These are phyloP conservation scores for Xylota sylvarum DNA, from an alignment of 2,888 invertebrate species.

Conservation along the genomic window DNA sequence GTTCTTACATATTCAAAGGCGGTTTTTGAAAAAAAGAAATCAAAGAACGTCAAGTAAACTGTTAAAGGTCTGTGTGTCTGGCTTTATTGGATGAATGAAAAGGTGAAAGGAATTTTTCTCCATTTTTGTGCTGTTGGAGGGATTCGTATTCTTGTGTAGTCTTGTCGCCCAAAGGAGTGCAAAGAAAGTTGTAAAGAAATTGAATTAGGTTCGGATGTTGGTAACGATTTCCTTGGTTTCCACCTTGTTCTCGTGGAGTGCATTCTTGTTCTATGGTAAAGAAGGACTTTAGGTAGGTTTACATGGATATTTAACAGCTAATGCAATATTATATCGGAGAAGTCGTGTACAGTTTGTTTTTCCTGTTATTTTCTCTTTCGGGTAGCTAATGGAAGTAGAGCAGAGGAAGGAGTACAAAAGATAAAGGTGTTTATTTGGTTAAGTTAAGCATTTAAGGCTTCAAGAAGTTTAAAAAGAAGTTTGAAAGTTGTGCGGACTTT, in stretches of 20 bases:
- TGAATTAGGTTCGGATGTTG: slow-evolving; percentile 69
- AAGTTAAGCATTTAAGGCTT: background rate
- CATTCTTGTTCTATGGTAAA: slow-evolving; percentile 9
- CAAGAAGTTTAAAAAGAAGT: background rate
- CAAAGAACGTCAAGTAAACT: slow-evolving; percentile 63
- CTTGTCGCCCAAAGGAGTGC: slow-evolving; percentile 22
- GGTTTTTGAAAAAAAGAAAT: slow-evolving; percentile 17
- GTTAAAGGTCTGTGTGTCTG: slow-evolving; percentile 63
- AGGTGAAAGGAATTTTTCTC: slow-evolving; percentile 44
- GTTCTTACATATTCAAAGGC: slow-evolving; percentile 54
- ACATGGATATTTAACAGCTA: slow-evolving; percentile 58
- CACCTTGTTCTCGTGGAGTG: slow-evolving; percentile 12
- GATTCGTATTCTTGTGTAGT: slow-evolving; percentile 16
- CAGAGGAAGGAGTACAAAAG: background rate
- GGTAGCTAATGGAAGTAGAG: slow-evolving; percentile 10
- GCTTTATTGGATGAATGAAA: slow-evolving; percentile 68
- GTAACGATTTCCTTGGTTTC: slow-evolving; percentile 44
- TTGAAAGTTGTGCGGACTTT: background rate
- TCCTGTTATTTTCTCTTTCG: background rate
- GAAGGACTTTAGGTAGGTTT: slow-evolving; percentile 30
- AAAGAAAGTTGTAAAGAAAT: slow-evolving; percentile 75
- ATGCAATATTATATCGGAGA: slow-evolving; percentile 20
- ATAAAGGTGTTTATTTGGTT: slow-evolving; percentile 9
- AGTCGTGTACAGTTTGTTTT: background rate
- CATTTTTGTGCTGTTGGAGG: slow-evolving; percentile 17